Conservation (phyloP, 2,888 invertebrate genomes). For the Eristalinus sepulchralis region DNA sequence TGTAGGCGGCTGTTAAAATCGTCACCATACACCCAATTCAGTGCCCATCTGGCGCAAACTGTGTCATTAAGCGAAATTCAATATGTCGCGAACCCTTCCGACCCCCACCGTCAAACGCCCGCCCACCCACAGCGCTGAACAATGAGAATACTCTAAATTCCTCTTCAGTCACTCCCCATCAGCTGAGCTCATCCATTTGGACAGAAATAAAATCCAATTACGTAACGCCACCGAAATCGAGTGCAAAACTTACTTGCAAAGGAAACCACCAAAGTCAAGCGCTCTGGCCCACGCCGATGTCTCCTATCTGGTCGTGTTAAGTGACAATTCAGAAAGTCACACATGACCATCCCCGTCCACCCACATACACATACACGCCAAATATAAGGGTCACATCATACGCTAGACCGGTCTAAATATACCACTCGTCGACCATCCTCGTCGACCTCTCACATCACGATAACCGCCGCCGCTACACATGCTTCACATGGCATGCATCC, state of each 20-base stretch:
- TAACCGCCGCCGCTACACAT: neutral
- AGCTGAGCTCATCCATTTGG: conserved; percentile 14
- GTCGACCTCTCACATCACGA: conserved; percentile 7
- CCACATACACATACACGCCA: neutral
- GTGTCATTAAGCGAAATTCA: neutral
- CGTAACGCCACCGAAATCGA: conserved; percentile 16
- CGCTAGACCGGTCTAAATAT: conserved; percentile 42
- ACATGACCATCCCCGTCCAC: neutral
- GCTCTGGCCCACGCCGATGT: neutral
- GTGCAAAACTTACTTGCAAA: neutral
- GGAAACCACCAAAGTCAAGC: conserved; percentile 1
- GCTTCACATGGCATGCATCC: neutral
- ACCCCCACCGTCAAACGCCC: neutral
- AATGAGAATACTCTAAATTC: neutral
- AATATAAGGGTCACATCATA: conserved; percentile 43
- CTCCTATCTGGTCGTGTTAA: neutral
- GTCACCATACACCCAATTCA: neutral
- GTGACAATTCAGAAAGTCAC: conserved; percentile 34
- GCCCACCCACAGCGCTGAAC: neutral
- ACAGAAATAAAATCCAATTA: conserved; percentile 40
- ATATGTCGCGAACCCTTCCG: neutral
- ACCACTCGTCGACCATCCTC: neutral
- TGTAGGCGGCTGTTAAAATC: neutral
- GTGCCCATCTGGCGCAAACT: neutral
- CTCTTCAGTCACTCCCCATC: neutral